Base-by-base conservation (phyloP, 2,113 vertebrate genomes). In the Amphiprion percula region DNA sequence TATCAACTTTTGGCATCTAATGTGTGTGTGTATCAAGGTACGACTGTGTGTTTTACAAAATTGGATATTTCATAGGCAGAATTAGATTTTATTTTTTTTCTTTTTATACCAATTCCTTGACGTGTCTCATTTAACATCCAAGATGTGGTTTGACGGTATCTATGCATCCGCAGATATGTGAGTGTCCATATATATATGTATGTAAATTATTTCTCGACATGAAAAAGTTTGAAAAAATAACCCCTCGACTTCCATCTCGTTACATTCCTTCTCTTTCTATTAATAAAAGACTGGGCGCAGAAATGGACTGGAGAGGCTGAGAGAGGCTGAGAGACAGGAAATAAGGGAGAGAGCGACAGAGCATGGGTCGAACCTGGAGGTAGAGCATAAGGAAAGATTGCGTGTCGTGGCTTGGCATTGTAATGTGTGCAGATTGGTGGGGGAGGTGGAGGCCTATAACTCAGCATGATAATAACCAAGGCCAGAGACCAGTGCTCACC, bases 401-500 rank as follows among this genome's bases (percentile, higher is more conserved):
- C 23, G 17, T 85, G 84, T 76, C 65, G 26, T 68, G 59, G 71
- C 80, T 85, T 88, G 85, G 81, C 85, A 87, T 71, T 65, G 74
- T 78, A 79, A 83, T 79, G 88, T 68, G 88, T 84, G 64, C 89
- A 91, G 91, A 90, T 86, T 84, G 88, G 85, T 86, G 67, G 58
- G 26, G 60, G 75, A 84, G 88, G 86, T 56, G 58, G 67, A 52
- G 62, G 75, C 74, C 81, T 61, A 87, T 87, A 90, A 88, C 86
- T 91, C 89, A 87, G 83, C 73, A 68, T 77, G 88, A 83, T 87
- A 79, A 84, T 82, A 84, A 87, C 77, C 14, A 41, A 80, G 74
- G 83, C 87, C 81, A 80, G 87, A 52, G 71, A 78, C 78, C 80
- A 77, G 74, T 80, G 77, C 87, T 90, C 85, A 91, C 86, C 87